Evolutionary conservation across 2,797 vertebrate genomes (phyloP), one percentile per base, ranked within the genome.

Genomic region (Oryzias dopingdopingensis): DNA sequence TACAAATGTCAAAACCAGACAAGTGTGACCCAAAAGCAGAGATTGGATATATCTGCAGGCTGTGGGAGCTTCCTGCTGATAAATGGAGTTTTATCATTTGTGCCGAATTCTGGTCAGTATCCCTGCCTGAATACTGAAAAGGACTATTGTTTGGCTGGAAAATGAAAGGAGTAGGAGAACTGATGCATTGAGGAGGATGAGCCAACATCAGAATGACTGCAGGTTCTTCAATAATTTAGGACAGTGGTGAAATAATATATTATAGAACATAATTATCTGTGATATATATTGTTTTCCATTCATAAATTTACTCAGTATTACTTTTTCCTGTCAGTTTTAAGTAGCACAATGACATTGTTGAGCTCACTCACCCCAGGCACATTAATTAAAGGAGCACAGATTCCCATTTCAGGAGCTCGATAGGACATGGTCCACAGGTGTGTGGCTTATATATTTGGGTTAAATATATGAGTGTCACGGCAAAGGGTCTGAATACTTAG

Each of bases 31-130:
- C 69, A 69, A 64, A 80, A 67, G 60, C 59, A 48, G 53, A 63
- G 58, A 82, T 59, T 53, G 74, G 66, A 79, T 68, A 46, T 63
- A 79, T 77, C 75, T 72, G 74, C 62, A 80, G 71, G 74, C 76
- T 63, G 46, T 1, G 17, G 68, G 76, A 0, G 57, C 70, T 70
- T 79, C 56, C 59, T 52, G 69, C 80, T 81, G 81, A 86, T 85
- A 82, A 84, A 86, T 74, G 56, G 62, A 56, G 65, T 72, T 84
- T 88, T 82, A 79, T 84, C 82, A 85, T 65, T 79, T 67, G 4
- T 8, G 62, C 43, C 61, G 65, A 81, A 72, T 72, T 58, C 61
- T 59, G 67, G 69, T 57, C 62, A 62, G 58, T 42, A 26, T 55
- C 59, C 54, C 53, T 42, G 72, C 26, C 63, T 82, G 80, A 74